A percentile compares a stretch with the other conserved stretches of the same genome.
phyloP scores from a whole-genome alignment of 2,113 vertebrate species.

The Orcinus orca region DNA sequence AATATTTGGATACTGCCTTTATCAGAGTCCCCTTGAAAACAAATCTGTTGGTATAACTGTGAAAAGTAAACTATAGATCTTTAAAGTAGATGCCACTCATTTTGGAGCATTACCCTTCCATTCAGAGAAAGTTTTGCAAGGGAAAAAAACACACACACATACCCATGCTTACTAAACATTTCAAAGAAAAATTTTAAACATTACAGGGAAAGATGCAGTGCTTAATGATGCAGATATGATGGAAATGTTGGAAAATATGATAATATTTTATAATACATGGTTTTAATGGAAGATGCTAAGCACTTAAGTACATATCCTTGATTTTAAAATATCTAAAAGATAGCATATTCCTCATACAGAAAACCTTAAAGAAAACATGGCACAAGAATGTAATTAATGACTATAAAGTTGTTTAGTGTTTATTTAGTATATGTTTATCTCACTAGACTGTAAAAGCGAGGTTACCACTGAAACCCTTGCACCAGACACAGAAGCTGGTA shows the following conservation, averaged over 20 bases:
- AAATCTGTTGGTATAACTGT: neutral
- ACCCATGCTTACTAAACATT: neutral
- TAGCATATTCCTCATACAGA: neutral
- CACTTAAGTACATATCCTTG: neutral
- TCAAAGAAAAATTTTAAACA: neutral
- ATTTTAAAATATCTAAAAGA: neutral
- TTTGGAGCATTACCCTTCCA: neutral
- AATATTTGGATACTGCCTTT: neutral
- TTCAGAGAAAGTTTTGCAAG: neutral
- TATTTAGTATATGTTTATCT: neutral
- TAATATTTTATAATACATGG: neutral
- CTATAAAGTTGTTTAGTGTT: neutral
- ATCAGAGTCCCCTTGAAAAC: neutral
- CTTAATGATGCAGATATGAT: neutral
- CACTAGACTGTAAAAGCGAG: neutral
- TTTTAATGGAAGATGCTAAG: neutral
- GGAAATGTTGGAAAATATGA: neutral
- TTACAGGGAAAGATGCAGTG: neutral
- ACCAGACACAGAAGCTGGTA: neutral
- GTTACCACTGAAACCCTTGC: neutral
- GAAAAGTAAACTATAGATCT: neutral
- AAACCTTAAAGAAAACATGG: neutral
- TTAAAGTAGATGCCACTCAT: neutral
- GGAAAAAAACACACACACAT: neutral
- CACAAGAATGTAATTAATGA: neutral